A percentile compares a stretch with the other conserved stretches of the same genome.
Conservation (phyloP, 35 echinoderm and acorn worm genomes). For the Heliocidaris erythrogramma region DNA sequence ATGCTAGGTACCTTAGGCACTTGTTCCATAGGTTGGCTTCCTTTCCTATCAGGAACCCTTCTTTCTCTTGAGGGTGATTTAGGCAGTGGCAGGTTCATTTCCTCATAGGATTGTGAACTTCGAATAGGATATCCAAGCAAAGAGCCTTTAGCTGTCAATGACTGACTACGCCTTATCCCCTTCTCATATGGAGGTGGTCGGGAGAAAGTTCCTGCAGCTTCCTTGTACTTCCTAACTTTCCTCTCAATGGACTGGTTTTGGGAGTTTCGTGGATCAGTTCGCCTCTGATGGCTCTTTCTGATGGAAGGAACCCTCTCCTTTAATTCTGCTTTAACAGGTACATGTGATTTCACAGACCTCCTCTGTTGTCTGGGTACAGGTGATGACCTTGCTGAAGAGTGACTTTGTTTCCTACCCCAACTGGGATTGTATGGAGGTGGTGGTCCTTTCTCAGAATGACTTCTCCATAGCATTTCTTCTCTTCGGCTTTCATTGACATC, state of each 20-base stretch:
- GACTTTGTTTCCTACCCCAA: not conserved
- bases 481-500: not conserved
- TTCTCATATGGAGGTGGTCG: not conserved
- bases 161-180: not conserved
- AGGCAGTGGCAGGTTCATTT: not conserved
- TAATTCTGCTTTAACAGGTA: not conserved
- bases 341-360: not conserved
- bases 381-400: not conserved
- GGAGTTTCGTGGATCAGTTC: not conserved
- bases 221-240: not conserved
- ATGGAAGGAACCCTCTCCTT: not conserved
- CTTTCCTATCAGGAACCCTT: not conserved
- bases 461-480: not conserved
- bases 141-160: not conserved
- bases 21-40: not conserved
- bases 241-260: not conserved
- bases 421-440: slow-evolving; percentile 32
- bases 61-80: not conserved
- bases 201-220: not conserved
- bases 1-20: not conserved
- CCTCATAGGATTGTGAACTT: not conserved
- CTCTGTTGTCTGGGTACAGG: not conserved
- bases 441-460: slow-evolving; percentile 22
- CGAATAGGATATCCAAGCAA: not conserved
- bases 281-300: not conserved